These are phyloP conservation scores for Chondrilla cf. caribensis DNA, from an alignment of 37 sponge, comb jelly and placozoan genomes.

Conservation along the genomic window DNA sequence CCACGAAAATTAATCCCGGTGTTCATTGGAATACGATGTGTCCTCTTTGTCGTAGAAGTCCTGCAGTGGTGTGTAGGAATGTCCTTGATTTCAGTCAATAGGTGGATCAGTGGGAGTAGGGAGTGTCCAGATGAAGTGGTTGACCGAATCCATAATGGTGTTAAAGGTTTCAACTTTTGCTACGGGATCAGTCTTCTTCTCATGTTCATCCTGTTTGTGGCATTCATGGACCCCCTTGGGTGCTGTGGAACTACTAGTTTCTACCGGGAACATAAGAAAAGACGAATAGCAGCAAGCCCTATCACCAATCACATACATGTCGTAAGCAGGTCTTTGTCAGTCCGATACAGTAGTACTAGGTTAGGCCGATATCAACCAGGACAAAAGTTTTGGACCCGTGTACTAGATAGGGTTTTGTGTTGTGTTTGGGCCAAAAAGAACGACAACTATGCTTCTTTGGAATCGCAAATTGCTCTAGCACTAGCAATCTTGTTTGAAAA, in stretches of 20 bases:
- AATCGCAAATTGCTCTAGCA: not conserved
- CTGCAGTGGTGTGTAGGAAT: not conserved
- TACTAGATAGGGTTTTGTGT: not conserved
- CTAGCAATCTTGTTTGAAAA: conserved; percentile 3
- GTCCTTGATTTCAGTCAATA: not conserved
- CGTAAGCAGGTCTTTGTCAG: not conserved
- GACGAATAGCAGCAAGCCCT: not conserved
- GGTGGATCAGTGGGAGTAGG: too few species aligned
- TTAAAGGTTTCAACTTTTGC: not conserved
- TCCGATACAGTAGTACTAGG: not conserved
- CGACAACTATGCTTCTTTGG: not conserved
- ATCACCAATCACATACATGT: too few species aligned
- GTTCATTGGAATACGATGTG: not conserved
- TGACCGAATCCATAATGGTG: too few species aligned
- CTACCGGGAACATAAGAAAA: not conserved
- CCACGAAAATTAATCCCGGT: not conserved
- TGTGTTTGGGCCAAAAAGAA: not conserved
- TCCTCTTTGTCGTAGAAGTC: not conserved
- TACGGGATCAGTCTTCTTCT: not conserved
- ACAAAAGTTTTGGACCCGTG: not conserved
- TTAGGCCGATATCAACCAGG: not conserved
- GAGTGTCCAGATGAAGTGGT: too few species aligned
- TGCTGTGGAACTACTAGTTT: conserved; percentile 4
- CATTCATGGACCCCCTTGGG: not conserved
- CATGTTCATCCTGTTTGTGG: not conserved